phyloP scores from a whole-genome alignment of 2,888 invertebrate species.

The Trichogramma dendrolimi region DNA sequence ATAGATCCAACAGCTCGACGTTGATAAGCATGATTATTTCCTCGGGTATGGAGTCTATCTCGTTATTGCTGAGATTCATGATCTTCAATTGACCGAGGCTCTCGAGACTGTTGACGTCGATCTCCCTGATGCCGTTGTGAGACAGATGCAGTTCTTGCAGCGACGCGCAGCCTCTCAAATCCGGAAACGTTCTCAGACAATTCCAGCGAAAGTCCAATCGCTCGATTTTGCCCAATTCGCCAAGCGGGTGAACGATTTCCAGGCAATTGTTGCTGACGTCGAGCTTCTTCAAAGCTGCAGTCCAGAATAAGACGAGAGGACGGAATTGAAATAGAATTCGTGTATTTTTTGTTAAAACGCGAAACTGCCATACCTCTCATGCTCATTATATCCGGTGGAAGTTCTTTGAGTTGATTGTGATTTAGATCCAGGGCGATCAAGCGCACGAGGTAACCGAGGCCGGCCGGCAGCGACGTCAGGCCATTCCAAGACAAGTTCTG shows the following conservation, averaged over 20 bases:
- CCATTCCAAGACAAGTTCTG: constrained; percentile 79
- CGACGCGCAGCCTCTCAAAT: constrained; percentile 70
- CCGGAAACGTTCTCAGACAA: constrained; percentile 70
- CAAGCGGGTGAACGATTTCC: constrained; percentile 63
- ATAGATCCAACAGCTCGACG: constrained; percentile 77
- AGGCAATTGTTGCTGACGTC: constrained; percentile 72
- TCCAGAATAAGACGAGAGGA: constrained; percentile 6
- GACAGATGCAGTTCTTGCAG: constrained; percentile 79
- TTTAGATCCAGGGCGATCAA: constrained; percentile 70
- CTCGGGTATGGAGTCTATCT: constrained; percentile 71
- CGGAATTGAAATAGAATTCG: background rate
- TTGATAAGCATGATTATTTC: constrained; percentile 72
- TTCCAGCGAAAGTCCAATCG: constrained; percentile 78
- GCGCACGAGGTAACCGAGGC: constrained; percentile 79
- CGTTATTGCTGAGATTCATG: constrained; percentile 78
- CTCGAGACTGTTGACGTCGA: constrained; percentile 69
- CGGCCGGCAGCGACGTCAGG: constrained; percentile 68
- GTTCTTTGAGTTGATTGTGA: constrained; percentile 68
- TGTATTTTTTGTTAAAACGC: background rate
- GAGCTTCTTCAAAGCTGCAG: constrained; percentile 65
- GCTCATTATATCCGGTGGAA: constrained; percentile 78
- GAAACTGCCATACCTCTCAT: constrained; percentile 62
- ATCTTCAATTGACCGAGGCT: constrained; percentile 69
- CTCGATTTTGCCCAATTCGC: constrained; percentile 71
- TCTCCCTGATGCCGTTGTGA: constrained; percentile 73